These are phyloP conservation scores for Blera fallax DNA, from an alignment of 2,888 invertebrate genomes.

Conservation along the genomic window DNA sequence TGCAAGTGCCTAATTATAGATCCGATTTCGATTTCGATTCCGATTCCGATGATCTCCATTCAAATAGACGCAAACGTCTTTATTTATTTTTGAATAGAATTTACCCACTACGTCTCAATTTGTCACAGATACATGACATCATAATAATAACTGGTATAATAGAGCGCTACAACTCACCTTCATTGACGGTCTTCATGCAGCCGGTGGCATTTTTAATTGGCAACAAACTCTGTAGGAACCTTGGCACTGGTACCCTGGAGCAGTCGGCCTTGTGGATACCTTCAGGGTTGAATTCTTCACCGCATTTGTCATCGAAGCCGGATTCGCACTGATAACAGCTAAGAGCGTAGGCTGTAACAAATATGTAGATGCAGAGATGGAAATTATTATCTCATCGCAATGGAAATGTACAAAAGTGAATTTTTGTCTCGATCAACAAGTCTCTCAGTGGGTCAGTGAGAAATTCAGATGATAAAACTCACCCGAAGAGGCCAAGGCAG, in stretches of 20 bases:
- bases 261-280: slow-evolving; percentile 76
- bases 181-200: slow-evolving; percentile 78
- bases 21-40: slow-evolving; percentile 30
- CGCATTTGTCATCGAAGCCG: slow-evolving; percentile 76
- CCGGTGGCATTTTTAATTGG: slow-evolving; percentile 79
- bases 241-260: slow-evolving; percentile 76
- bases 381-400: background rate
- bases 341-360: slow-evolving; percentile 78
- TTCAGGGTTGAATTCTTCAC: slow-evolving; percentile 77
- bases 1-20: slow-evolving; percentile 44
- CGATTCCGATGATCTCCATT: slow-evolving; percentile 30
- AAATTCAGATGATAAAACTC: slow-evolving; percentile 48
- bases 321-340: slow-evolving; percentile 80
- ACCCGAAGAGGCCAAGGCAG: slow-evolving; percentile 78
- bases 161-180: slow-evolving; percentile 77
- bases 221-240: slow-evolving; percentile 75
- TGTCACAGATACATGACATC: slow-evolving; percentile 38
- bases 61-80: slow-evolving; percentile 2
- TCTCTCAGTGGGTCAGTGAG: too few relatives aligned
- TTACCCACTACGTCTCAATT: background rate
- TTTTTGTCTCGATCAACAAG: background rate
- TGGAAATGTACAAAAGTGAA: background rate
- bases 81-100: background rate
- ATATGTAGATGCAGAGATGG: slow-evolving; percentile 13
- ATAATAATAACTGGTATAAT: slow-evolving; percentile 55